These are phyloP conservation scores for Dryobota labecula DNA, from an alignment of 2,888 invertebrate genomes.

Conservation along the genomic window DNA sequence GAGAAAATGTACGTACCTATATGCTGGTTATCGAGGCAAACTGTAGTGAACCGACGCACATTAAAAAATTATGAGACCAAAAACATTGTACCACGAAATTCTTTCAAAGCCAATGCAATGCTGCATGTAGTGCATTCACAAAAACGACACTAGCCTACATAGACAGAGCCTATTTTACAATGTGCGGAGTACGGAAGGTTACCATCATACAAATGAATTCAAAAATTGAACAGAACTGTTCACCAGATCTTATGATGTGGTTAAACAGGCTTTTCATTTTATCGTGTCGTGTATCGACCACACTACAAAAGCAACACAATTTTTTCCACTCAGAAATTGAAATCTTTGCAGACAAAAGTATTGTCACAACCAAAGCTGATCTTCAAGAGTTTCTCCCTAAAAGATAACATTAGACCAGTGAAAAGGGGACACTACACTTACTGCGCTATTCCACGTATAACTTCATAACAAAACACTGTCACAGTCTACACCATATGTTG, in stretches of 20 bases:
- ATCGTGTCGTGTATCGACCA: neutral
- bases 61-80: constrained; percentile 35
- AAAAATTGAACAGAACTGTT: constrained; percentile 5
- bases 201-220: neutral
- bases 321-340: neutral
- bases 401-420: neutral
- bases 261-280: neutral
- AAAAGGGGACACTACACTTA: constrained; percentile 29
- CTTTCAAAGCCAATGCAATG: constrained; percentile 16
- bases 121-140: constrained; percentile 4
- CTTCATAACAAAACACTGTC: constrained; percentile 53
- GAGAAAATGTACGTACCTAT: neutral
- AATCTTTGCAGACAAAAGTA: neutral
- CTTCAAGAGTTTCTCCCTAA: neutral
- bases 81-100: constrained; percentile 8
- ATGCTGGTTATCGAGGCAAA: constrained; percentile 2
- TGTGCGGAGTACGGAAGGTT: fast-evolving
- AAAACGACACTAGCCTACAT: neutral
- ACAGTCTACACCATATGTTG: constrained; percentile 35
- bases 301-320: neutral
- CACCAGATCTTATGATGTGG: neutral
- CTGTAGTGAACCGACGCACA: constrained; percentile 26
- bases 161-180: neutral
- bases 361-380: neutral
- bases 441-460: constrained; percentile 23